Evolutionary conservation across 2,888 invertebrate species (phyloP), one percentile per base, ranked within the genome.

Genomic region (Acanthopleura granulata): DNA sequence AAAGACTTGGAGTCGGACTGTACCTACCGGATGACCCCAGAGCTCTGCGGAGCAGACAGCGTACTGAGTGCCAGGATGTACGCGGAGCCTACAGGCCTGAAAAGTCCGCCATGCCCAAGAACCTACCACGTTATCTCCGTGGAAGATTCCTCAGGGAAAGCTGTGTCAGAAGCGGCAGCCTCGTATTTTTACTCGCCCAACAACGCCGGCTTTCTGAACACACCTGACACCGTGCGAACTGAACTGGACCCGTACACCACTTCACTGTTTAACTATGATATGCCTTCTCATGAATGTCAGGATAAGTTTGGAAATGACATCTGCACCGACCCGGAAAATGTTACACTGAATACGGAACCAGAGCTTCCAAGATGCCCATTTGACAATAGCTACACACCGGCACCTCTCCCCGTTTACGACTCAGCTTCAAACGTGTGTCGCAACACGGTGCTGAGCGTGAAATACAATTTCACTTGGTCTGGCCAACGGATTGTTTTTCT

Each of bases 381-480:
- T 73, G 87, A 88, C 73, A 77, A 81, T 75, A 82, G 85, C 0
- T 83, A 72, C 50, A 81, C 80, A 0, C 61, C 72, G 15, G 85
- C 87, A 0, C 79, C 79, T 9, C 62, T 72, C 4, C 87, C 87
- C 0, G 61, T 69, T 1, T 73, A 78, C 40, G 73, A 76, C 18
- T 72, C 71, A 0, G 62, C 62, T 16, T 49, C 62, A 0, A 29
- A 18, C 0, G 72, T 75, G 6, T 89, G 89, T 75, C 25, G 76
- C 4, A 86, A 89, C 78, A 83, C 82, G 22, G 88, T 89, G 0
- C 75, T 89, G 18, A 84, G 85, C 62, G 87, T 89, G 0, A 77
- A 80, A 11, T 89, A 89, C 73, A 81, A 80, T 11, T 83, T 89
- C 73, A 81, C 79, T 11, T 89, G 88, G 88, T 77, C 76, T 3